Conservation (phyloP, 2,113 vertebrate genomes). For the Tichodroma muraria region DNA sequence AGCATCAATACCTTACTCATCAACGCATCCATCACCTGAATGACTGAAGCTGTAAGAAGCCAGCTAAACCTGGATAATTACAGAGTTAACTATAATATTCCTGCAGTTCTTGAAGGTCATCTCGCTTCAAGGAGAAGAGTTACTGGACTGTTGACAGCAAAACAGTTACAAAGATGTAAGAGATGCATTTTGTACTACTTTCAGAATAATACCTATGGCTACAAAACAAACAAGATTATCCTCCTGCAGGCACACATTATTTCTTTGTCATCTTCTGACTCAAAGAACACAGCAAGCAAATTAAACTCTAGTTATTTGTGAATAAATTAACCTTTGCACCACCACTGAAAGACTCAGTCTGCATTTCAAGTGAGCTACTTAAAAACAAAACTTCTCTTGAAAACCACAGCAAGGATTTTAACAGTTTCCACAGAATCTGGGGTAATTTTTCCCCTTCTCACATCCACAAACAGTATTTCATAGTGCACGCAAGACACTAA, state of each 20-base stretch:
- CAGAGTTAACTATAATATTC: background rate
- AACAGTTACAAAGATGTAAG: background rate
- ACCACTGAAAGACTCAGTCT: background rate
- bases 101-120: background rate
- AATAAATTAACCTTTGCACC: background rate
- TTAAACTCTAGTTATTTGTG: background rate
- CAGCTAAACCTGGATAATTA: background rate
- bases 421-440: background rate
- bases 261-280: background rate
- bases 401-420: background rate
- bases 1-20: background rate
- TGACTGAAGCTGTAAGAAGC: background rate
- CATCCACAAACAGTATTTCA: background rate
- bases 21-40: background rate
- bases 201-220: background rate
- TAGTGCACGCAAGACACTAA: background rate
- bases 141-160: background rate
- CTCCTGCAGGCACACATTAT: background rate
- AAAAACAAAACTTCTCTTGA: background rate
- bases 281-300: background rate
- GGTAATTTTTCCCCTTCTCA: background rate
- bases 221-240: background rate
- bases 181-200: background rate
- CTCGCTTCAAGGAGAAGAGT: background rate
- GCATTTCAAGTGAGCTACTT: background rate